phyloP scores from a whole-genome alignment of 1,140 invertebrate species.

The Trichogramma pretiosum region DNA sequence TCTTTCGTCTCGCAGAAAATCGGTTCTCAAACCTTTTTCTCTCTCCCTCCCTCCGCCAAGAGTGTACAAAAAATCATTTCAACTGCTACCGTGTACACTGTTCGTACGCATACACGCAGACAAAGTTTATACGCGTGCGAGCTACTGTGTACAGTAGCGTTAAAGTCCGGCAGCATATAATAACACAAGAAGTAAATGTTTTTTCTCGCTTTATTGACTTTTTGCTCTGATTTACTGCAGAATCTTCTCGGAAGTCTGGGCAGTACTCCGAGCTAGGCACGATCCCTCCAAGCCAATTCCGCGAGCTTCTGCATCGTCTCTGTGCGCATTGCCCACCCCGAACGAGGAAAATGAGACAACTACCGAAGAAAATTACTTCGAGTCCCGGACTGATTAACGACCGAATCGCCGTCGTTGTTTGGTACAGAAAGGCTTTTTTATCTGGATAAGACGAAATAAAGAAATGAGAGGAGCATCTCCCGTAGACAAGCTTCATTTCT shows the following conservation, averaged over 20 bases:
- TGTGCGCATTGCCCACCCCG: neutral
- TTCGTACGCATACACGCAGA: too few relatives aligned
- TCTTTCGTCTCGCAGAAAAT: too few relatives aligned
- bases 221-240: slow-evolving; percentile 12
- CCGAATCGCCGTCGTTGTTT: too few relatives aligned
- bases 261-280: too few relatives aligned
- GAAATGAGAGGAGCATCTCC: neutral
- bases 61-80: slow-evolving; percentile 10
- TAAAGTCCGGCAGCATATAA: slow-evolving; percentile 16
- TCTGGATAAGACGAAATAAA: neutral
- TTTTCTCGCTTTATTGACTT: slow-evolving; percentile 16
- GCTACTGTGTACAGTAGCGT: neutral
- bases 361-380: slow-evolving; percentile 6
- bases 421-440: too few relatives aligned
- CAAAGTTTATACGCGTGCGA: too few relatives aligned
- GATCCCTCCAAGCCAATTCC: too few relatives aligned
- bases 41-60: slow-evolving; percentile 8
- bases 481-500: slow-evolving; percentile 11
- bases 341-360: neutral
- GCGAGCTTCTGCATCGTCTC: neutral
- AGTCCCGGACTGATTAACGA: slow-evolving; percentile 7
- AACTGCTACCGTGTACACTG: slow-evolving; percentile 7
- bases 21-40: too few relatives aligned
- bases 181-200: slow-evolving; percentile 18
- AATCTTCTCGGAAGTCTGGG: slow-evolving; percentile 12